Evolutionary conservation across 2,113 vertebrate genomes (phyloP).

Genomic region (Chrysochloris asiatica): DNA sequence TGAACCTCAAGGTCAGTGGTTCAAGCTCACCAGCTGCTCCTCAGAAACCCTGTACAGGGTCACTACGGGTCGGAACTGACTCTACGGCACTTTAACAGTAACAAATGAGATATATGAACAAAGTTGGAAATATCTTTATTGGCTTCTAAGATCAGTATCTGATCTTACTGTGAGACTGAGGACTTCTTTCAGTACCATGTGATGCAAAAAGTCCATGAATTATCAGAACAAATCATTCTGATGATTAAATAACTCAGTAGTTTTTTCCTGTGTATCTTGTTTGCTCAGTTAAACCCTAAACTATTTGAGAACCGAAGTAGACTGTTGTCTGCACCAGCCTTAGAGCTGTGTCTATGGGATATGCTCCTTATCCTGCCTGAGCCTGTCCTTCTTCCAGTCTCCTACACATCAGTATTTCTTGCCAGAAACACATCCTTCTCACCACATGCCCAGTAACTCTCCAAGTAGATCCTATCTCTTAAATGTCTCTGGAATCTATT

Average conservation of each 20-base stretch:
- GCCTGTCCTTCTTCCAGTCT: neutral
- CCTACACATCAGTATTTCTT: neutral
- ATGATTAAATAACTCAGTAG: neutral
- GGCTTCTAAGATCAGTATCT: neutral
- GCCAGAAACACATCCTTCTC: neutral
- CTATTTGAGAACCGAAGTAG: slow-evolving; percentile 21
- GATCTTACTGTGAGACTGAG: neutral
- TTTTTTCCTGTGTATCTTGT: neutral
- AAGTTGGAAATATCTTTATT: neutral
- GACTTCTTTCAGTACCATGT: neutral
- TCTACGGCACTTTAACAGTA: no score
- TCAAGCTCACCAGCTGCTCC: no score
- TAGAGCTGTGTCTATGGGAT: neutral
- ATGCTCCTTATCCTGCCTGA: neutral
- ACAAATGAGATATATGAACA: neutral
- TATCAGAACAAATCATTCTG: neutral
- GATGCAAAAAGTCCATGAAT: neutral
- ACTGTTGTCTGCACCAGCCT: neutral
- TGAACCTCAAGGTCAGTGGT: no score
- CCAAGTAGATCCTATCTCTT: no score
- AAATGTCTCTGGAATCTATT: neutral
- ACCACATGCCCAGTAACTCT: neutral
- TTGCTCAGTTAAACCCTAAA: slow-evolving; percentile 10
- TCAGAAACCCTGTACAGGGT: no score
- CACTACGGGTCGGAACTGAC: no score